phyloP scores from a whole-genome alignment of 2,797 vertebrate species.

The Manis javanica region DNA sequence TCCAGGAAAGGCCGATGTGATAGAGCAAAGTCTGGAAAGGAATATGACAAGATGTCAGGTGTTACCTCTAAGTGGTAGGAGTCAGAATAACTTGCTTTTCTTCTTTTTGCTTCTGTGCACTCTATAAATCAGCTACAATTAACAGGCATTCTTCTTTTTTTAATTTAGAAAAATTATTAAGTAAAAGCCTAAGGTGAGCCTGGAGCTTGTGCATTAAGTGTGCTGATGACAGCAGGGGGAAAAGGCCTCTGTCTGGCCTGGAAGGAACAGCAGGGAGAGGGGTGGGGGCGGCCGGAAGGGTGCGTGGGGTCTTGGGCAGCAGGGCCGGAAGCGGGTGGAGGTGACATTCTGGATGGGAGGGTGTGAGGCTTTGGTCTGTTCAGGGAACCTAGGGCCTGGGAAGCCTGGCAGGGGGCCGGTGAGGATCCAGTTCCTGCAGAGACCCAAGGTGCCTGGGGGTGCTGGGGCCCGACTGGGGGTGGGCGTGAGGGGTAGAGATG shows the following conservation, averaged over 20 bases:
- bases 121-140: neutral
- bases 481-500: neutral
- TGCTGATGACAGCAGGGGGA: too few species aligned
- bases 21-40: neutral
- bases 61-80: neutral
- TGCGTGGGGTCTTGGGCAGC: fast-evolving
- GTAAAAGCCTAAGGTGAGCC: neutral
- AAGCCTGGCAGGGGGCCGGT: neutral
- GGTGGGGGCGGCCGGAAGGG: neutral
- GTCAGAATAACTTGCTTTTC: neutral
- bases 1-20: neutral
- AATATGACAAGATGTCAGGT: neutral
- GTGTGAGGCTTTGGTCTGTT: neutral
- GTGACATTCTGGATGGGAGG: neutral
- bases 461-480: neutral
- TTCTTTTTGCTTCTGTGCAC: neutral
- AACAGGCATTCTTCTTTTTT: neutral
- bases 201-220: neutral
- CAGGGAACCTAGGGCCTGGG: neutral
- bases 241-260: neutral
- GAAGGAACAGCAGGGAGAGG: neutral
- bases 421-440: neutral
- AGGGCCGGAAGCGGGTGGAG: neutral
- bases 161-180: neutral
- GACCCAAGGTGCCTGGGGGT: neutral